A percentile compares a stretch with the other conserved stretches of the same genome.
These are phyloP conservation scores for Scatophagus argus DNA, from an alignment of 2,113 vertebrate genomes.

Conservation along the genomic window DNA sequence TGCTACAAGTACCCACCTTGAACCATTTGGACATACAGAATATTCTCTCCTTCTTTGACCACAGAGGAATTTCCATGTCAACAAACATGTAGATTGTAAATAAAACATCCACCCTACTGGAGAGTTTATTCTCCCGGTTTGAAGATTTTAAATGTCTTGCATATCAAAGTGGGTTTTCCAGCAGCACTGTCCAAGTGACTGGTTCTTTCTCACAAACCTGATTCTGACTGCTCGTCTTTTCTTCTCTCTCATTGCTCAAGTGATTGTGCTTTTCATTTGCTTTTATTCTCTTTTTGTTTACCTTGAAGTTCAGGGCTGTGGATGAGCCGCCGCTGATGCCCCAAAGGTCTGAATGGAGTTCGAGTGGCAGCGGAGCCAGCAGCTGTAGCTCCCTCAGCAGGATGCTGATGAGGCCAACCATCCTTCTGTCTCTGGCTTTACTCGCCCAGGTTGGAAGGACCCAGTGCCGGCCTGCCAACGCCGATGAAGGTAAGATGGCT, in stretches of 20 bases:
- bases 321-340: slow-evolving; percentile 78
- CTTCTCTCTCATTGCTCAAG: background rate
- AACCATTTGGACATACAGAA: slow-evolving; percentile 33
- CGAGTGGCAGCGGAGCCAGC: slow-evolving; percentile 63
- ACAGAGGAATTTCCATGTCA: slow-evolving; percentile 5
- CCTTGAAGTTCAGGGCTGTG: slow-evolving; percentile 49
- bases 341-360: slow-evolving; percentile 80
- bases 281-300: background rate
- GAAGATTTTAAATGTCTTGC: background rate
- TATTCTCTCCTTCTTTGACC: slow-evolving; percentile 31
- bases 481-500: slow-evolving; percentile 79
- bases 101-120: background rate
- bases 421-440: slow-evolving; percentile 80
- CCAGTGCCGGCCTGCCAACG: slow-evolving; percentile 72
- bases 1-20: slow-evolving; percentile 22
- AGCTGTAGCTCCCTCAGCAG: slow-evolving; percentile 79
- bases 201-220: background rate
- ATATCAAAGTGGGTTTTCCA: background rate
- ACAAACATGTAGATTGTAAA: background rate
- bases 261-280: background rate
- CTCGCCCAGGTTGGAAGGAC: slow-evolving; percentile 72
- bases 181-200: background rate
- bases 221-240: background rate
- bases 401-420: slow-evolving; percentile 79
- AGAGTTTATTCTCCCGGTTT: background rate